Conservation (phyloP, 2,888 invertebrate genomes). For the Xanthostigma xanthostigma region DNA sequence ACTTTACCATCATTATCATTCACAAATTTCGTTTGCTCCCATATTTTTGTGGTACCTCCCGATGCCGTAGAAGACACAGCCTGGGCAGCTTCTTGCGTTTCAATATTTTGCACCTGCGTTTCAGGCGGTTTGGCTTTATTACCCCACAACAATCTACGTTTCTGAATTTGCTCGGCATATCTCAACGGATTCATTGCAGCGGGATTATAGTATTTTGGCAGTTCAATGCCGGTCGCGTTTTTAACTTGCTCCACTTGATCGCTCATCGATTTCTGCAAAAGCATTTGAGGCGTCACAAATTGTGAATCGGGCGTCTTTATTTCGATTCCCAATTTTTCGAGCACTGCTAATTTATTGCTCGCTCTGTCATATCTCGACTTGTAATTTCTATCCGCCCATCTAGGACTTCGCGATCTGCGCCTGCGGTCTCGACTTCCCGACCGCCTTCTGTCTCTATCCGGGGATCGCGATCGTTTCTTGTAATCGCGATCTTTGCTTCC, state of each 20-base stretch:
- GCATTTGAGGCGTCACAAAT: constrained; percentile 39
- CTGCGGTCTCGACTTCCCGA: constrained; percentile 14
- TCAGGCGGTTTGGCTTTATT: constrained; percentile 39
- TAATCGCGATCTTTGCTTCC: constrained; percentile 18
- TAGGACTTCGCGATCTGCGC: constrained; percentile 19
- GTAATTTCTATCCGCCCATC: constrained; percentile 23
- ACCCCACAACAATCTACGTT: constrained; percentile 83
- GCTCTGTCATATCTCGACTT: constrained; percentile 30
- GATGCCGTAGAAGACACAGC: constrained; percentile 19
- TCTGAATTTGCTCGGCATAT: constrained; percentile 79
- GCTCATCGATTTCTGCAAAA: constrained; percentile 32
- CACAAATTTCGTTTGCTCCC: constrained; percentile 77
- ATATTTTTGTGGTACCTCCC: constrained; percentile 34
- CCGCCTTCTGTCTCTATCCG: constrained; percentile 18
- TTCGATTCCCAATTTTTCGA: constrained; percentile 35
- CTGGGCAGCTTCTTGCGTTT: constrained; percentile 21
- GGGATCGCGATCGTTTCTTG: constrained; percentile 19
- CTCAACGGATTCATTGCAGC: constrained; percentile 59
- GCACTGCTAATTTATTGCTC: constrained; percentile 29
- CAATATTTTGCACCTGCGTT: neutral
- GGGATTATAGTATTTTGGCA: constrained; percentile 62
- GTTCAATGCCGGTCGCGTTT: constrained; percentile 30
- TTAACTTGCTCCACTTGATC: constrained; percentile 25
- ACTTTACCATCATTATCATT: constrained; percentile 86
- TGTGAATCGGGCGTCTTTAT: constrained; percentile 37